phyloP scores from a whole-genome alignment of 2,113 vertebrate species.

The Gallinago media region DNA sequence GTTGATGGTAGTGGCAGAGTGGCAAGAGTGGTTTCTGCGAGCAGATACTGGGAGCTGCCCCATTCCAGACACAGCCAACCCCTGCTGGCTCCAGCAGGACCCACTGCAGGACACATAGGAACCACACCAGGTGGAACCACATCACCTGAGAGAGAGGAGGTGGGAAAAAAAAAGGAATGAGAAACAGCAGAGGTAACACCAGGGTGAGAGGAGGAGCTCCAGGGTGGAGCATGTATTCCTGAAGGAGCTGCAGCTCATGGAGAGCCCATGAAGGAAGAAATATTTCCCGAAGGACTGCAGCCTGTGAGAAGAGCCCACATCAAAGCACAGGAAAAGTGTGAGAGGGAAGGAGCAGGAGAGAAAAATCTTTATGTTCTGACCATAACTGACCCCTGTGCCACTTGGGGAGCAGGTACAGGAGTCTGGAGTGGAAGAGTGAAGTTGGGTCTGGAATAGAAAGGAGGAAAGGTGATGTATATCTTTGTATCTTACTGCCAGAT shows the following conservation, averaged over 20 bases:
- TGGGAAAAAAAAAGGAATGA: neutral
- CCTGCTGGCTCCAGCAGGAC: neutral
- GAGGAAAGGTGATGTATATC: too few relatives aligned
- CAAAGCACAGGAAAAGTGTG: neutral
- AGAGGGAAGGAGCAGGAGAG: neutral
- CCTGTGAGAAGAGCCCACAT: neutral
- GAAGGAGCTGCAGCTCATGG: neutral
- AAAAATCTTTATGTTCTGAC: neutral
- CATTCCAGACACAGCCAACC: accelerated
- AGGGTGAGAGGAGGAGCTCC: neutral
- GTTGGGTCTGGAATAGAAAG: neutral
- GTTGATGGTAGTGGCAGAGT: neutral
- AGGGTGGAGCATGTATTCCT: neutral
- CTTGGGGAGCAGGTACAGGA: neutral
- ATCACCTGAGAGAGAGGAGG: neutral
- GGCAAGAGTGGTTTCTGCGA: neutral
- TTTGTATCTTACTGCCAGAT: neutral
- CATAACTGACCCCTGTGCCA: accelerated
- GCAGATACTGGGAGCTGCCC: neutral
- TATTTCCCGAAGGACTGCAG: neutral
- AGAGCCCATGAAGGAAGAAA: accelerated
- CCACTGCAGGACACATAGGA: neutral
- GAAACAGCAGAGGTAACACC: neutral
- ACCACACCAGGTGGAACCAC: neutral
- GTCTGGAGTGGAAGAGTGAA: neutral